phyloP scores from a whole-genome alignment of 1,140 invertebrate species.

The Calephelis virginiensis region DNA sequence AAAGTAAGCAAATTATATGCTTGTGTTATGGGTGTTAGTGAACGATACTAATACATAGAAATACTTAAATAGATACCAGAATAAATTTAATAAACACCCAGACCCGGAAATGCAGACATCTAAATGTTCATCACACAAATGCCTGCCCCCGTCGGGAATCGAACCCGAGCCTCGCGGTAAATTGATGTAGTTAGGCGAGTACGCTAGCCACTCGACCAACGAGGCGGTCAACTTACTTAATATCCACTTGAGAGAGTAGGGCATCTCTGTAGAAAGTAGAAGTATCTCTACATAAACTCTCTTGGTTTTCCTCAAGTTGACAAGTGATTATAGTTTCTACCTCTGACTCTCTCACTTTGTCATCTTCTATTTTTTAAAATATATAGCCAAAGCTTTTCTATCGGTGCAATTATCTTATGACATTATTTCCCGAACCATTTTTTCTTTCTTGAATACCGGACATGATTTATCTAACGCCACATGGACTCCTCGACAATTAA shows the following conservation, averaged over 20 bases:
- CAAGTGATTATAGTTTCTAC: background rate
- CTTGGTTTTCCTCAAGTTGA: background rate
- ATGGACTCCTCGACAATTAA: constrained; percentile 14
- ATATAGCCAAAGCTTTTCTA: constrained; percentile 11
- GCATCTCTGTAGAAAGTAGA: background rate
- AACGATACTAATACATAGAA: too few species aligned
- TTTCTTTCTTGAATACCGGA: constrained; percentile 11
- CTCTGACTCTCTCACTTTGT: background rate
- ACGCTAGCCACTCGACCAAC: too few species aligned
- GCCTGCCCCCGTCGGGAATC: too few species aligned
- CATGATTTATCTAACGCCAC: constrained; percentile 8
- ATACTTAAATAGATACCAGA: too few species aligned
- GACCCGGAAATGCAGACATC: too few species aligned
- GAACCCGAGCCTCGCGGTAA: too few species aligned
- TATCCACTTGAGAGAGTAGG: background rate
- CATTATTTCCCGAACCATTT: constrained; percentile 18
- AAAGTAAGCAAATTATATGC: too few species aligned
- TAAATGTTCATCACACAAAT: too few species aligned
- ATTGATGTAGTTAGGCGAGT: too few species aligned
- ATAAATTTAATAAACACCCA: too few species aligned
- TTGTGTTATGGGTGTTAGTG: too few species aligned
- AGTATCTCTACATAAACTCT: background rate
- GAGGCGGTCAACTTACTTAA: too few species aligned
- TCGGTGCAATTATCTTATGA: constrained; percentile 10
- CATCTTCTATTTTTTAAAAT: background rate